Evolutionary conservation across 2,113 vertebrate species (phyloP).

Genomic region (Triplophysa tibetana): DNA sequence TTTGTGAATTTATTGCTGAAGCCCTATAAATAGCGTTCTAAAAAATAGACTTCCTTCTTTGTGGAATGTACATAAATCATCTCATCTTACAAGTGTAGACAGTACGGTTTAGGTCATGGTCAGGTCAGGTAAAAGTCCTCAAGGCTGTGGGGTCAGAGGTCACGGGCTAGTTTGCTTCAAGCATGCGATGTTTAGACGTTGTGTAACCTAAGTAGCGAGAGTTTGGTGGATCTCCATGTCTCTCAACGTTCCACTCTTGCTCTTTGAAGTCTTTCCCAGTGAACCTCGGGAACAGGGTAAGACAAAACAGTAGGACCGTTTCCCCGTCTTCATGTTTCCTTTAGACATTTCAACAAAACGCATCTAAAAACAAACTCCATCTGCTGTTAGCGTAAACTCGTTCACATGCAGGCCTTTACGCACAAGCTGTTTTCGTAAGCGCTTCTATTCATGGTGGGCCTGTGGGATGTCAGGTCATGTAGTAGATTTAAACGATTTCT

Average conservation of each 20-base stretch:
- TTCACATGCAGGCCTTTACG: background rate
- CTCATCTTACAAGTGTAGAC: background rate
- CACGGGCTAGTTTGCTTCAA: background rate
- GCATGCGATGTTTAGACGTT: conserved; percentile 9
- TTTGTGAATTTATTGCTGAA: background rate
- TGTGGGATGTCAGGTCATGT: background rate
- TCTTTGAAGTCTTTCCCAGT: conserved; percentile 28
- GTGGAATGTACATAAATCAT: conserved; percentile 1
- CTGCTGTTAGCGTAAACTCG: background rate
- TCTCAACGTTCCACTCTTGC: conserved; percentile 8
- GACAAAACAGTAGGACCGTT: background rate
- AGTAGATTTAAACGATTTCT: conserved; percentile 20
- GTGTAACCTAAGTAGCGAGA: conserved; percentile 16
- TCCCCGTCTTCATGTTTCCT: background rate
- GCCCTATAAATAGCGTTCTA: conserved; percentile 4
- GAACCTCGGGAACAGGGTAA: background rate
- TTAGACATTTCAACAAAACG: conserved; percentile 4
- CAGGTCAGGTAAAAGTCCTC: conserved; percentile 26
- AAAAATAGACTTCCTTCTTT: background rate
- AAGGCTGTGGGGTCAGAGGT: conserved; percentile 10
- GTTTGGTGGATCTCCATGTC: conserved; percentile 4
- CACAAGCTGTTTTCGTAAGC: conserved; percentile 14
- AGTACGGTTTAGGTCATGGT: conserved; percentile 8
- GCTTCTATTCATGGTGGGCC: background rate
- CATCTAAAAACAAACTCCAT: conserved; percentile 27